Percentiles rank a stretch among this genome's conserved stretches.
Evolutionary conservation across 2,797 vertebrate species (phyloP).

Genomic region (Fistularia tabacaria): DNA sequence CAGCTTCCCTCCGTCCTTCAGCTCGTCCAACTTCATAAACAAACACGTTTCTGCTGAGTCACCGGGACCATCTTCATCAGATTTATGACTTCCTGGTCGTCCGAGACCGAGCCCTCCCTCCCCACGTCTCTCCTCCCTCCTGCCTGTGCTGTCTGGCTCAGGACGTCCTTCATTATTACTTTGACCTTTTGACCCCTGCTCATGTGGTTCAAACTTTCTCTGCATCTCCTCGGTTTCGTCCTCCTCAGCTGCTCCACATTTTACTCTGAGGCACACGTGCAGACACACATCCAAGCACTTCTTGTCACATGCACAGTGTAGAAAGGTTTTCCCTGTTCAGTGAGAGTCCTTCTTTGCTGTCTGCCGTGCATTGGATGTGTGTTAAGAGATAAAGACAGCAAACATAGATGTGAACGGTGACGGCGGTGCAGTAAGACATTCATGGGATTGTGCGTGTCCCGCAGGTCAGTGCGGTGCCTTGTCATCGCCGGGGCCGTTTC

Average conservation of each 20-base stretch:
- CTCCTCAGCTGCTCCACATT: too few relatives aligned
- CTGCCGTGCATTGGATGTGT: too few relatives aligned
- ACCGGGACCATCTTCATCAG: neutral
- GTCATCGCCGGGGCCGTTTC: conserved; percentile 49
- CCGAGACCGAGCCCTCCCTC: neutral
- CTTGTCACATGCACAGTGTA: too few relatives aligned
- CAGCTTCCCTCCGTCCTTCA: neutral
- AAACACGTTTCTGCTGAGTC: neutral
- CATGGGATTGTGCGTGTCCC: neutral
- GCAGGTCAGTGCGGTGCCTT: conserved; percentile 64
- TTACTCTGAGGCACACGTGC: too few relatives aligned
- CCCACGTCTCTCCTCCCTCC: neutral
- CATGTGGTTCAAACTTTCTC: conserved; percentile 5
- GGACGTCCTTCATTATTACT: conserved; percentile 11
- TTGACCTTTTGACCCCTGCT: conserved; percentile 6
- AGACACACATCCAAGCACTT: too few relatives aligned
- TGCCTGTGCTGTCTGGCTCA: neutral
- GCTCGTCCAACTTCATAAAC: neutral
- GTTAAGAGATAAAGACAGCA: too few relatives aligned
- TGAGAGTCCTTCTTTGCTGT: too few relatives aligned
- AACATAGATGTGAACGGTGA: too few relatives aligned
- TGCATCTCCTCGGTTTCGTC: too few relatives aligned
- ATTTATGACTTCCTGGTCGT: conserved; percentile 3
- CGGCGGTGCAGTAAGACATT: too few relatives aligned
- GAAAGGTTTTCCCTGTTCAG: too few relatives aligned